These are phyloP conservation scores for Mastomys natalensis DNA, from an alignment of 2,113 vertebrate species.

Conservation along the genomic window DNA sequence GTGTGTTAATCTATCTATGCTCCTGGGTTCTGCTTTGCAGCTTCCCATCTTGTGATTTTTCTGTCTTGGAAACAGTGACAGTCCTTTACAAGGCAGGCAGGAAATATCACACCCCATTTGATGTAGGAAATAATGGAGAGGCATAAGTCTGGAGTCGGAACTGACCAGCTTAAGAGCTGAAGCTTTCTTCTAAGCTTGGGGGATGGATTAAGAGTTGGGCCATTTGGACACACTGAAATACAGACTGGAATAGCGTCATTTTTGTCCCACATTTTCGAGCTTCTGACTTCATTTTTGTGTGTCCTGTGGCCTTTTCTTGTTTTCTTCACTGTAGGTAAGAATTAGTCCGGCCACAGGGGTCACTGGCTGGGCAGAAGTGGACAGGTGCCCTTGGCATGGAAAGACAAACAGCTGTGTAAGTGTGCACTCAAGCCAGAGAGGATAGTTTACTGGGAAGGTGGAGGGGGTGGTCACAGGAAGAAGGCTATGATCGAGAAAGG, in stretches of 20 bases:
- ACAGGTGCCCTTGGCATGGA: not conserved
- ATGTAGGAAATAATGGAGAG: rapidly evolving
- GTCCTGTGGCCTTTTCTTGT: not conserved
- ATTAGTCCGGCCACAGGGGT: not conserved
- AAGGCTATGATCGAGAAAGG: conserved; percentile 50
- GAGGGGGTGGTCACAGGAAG: not conserved
- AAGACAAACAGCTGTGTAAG: not conserved
- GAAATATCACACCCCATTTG: not conserved
- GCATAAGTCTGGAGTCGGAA: not conserved
- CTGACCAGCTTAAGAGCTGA: not conserved
- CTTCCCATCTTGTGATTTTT: not conserved
- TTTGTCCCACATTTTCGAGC: not conserved
- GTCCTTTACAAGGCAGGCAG: not conserved
- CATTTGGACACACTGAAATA: rapidly evolving
- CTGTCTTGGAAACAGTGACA: not conserved
- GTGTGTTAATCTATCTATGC: rapidly evolving
- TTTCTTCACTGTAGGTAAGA: rapidly evolving
- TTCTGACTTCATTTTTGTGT: not conserved
- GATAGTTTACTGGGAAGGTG: not conserved
- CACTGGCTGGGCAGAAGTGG: not conserved
- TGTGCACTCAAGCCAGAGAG: conserved; percentile 36
- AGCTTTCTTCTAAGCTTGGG: rapidly evolving
- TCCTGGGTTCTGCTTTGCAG: not conserved
- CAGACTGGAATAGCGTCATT: not conserved
- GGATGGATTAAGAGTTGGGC: rapidly evolving